phyloP scores from a whole-genome alignment of 2,113 vertebrate genomes.

The Tonatia bakeri region DNA sequence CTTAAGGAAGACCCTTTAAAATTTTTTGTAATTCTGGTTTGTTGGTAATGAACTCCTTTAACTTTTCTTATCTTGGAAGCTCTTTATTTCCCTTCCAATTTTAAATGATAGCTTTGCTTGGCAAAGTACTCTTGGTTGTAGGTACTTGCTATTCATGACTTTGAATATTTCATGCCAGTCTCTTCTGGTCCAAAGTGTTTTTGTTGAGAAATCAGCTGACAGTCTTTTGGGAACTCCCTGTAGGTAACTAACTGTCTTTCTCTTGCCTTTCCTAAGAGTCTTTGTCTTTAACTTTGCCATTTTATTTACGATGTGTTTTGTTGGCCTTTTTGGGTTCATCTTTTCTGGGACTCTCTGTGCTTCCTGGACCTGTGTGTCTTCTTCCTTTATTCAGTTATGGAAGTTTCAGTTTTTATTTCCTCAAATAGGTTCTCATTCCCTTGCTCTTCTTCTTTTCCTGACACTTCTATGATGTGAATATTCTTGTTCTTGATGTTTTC shows the following conservation, averaged over 20 bases:
- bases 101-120: not conserved
- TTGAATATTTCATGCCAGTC: not conserved
- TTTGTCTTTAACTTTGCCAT: not conserved
- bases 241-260: not conserved
- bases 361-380: not conserved
- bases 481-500: not conserved
- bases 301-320: not conserved
- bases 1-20: not conserved
- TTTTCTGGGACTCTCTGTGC: not conserved
- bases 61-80: not conserved
- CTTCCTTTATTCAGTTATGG: not conserved
- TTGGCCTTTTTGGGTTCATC: not conserved
- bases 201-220: not conserved
- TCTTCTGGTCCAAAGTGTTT: not conserved
- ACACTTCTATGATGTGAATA: not conserved
- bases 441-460: not conserved
- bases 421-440: not conserved
- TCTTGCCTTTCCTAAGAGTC: not conserved
- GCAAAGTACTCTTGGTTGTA: not conserved
- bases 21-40: not conserved
- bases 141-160: not conserved
- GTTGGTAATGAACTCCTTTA: not conserved
- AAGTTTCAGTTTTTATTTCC: not conserved
- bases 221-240: not conserved
- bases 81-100: not conserved